Evolutionary conservation across 2,888 invertebrate species (phyloP).

Genomic region (Dryobotodes eremita): DNA sequence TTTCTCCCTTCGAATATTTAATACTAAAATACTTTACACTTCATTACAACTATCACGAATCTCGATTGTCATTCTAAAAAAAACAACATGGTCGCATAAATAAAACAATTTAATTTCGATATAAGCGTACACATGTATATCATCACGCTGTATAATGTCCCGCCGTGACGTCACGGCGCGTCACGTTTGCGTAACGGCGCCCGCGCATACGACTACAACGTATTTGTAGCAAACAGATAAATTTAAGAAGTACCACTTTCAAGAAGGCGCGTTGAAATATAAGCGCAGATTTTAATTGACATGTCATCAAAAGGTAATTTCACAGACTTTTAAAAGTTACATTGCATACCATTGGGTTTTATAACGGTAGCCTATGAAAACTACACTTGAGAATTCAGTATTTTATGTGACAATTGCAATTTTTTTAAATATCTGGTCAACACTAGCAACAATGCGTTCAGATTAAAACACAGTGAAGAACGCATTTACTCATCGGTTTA

Average conservation of each 20-base stretch:
- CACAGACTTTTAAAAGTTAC: neutral
- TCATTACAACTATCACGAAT: conserved; percentile 38
- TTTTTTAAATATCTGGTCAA: neutral
- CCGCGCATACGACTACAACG: conserved; percentile 63
- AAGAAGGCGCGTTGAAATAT: neutral
- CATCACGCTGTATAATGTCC: conserved; percentile 63
- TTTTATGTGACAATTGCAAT: neutral
- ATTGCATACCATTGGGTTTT: neutral
- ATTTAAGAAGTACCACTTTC: conserved; percentile 39
- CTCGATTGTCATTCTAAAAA: conserved; percentile 29
- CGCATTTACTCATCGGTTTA: neutral
- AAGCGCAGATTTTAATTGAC: neutral
- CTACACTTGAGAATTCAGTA: neutral
- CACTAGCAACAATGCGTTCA: neutral
- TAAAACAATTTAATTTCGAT: conserved; percentile 54
- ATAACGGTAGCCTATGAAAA: neutral
- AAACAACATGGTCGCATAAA: conserved; percentile 42
- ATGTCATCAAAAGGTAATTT: neutral
- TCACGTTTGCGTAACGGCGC: conserved; percentile 84
- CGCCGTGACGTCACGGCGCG: conserved; percentile 81
- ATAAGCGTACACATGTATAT: conserved; percentile 51
- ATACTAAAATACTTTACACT: conserved; percentile 42
- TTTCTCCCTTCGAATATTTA: conserved; percentile 13
- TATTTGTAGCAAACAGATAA: conserved; percentile 51
- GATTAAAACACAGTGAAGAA: neutral